Evolutionary conservation across 2,113 vertebrate species (phyloP), one percentile per base, ranked within the genome.

Genomic region (Xiphorhynchus elegans): DNA sequence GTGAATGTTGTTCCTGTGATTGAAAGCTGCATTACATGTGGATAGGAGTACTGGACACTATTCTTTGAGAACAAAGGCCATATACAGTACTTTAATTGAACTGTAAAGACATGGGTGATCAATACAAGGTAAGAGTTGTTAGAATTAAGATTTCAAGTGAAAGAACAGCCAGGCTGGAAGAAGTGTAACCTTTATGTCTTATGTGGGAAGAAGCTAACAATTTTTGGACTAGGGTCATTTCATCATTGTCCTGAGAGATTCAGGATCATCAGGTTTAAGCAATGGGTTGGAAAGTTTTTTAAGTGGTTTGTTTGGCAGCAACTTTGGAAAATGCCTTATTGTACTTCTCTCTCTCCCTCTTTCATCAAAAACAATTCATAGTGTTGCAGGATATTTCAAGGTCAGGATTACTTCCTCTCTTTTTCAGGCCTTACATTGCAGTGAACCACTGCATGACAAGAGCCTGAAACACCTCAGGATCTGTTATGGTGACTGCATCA

Each of bases 1-100:
- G 74, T 55, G 67, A 94, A 49, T 82, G 21, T 39, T 96, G 17
- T 95, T 97, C 73, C 84, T 95, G 95, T 94, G 95, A 97, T 94
- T 97, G 95, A 93, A 96, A 90, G 26, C 47, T 95, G 73, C 15
- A 52, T 76, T 93, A 81, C 50, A 64, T 47, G 39, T 78, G 66
- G 33, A 84, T 33, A 95, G 66, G 62, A 86, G 40, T 49, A 85
- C 67, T 56, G 31, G 84, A 82, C 53, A 73, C n/a, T 40, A 29
- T 73, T 95, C 39, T 77, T 88, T 68, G 35, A 95, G 83, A 92
- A 44, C 39, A 81, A 17, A 31, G 69, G 35, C 35, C 56, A 63
- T 83, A 56, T 64, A 37, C 12, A 77, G 69, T 52, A 40, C 33
- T 93, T 95, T 86, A 95, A 96, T 46, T 95, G 77, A 96, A 87